Conservation (phyloP, 2,113 vertebrate species). For the Corythaixoides concolor region DNA sequence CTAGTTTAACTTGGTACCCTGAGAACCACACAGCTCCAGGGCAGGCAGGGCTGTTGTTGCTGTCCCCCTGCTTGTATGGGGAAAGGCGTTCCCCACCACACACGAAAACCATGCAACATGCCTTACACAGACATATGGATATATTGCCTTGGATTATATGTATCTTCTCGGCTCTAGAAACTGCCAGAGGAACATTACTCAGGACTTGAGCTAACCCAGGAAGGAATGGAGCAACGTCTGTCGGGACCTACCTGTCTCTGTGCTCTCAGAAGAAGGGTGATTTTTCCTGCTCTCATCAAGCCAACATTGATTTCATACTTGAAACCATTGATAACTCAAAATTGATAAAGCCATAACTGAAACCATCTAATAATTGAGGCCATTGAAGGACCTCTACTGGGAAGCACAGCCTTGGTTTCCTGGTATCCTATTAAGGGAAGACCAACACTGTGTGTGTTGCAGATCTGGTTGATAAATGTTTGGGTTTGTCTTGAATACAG, state of each 20-base stretch:
- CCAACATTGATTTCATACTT: background rate
- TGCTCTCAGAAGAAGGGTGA: background rate
- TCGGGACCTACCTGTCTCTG: background rate
- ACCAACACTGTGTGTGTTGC: background rate
- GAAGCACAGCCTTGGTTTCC: background rate
- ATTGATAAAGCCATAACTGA: background rate
- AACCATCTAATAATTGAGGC: background rate
- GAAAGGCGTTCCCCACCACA: background rate
- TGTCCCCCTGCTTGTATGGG: background rate
- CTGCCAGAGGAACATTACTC: background rate
- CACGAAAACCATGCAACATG: rapidly evolving
- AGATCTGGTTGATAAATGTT: background rate
- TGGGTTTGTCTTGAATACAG: background rate
- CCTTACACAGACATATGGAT: background rate
- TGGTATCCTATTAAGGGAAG: background rate
- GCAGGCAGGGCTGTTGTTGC: background rate
- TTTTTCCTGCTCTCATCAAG: background rate
- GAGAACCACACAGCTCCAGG: background rate
- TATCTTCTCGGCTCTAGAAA: background rate
- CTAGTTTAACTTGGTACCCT: background rate
- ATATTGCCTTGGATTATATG: background rate
- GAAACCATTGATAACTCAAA: background rate
- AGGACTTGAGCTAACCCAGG: background rate
- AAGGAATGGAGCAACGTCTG: background rate
- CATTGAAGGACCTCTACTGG: background rate